Percentiles rank a stretch among this genome's conserved stretches.
phyloP scores from a whole-genome alignment of 1,140 invertebrate genomes.

The Stegodyphus mimosarum region DNA sequence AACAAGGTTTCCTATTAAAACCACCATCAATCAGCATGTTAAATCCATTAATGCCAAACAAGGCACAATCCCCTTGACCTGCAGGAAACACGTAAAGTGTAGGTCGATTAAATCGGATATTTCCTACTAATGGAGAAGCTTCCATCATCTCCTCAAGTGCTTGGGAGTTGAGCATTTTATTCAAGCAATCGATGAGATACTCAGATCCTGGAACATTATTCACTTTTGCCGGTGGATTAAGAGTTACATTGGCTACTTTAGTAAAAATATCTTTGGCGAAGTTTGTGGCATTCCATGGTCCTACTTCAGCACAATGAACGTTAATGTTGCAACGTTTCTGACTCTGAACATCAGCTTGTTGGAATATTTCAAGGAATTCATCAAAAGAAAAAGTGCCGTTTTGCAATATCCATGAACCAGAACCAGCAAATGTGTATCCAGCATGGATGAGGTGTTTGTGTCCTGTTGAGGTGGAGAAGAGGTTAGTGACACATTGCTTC shows the following conservation, averaged over 20 bases:
- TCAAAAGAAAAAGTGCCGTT: slow-evolving; percentile 92
- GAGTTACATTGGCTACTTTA: slow-evolving; percentile 74
- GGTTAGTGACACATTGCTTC: slow-evolving; percentile 90
- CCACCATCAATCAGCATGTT: slow-evolving; percentile 97
- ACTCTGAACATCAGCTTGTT: slow-evolving; percentile 90
- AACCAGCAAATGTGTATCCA: slow-evolving; percentile 91
- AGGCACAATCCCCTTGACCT: slow-evolving; percentile 93
- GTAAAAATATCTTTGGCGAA: slow-evolving; percentile 79
- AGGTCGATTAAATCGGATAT: slow-evolving; percentile 94
- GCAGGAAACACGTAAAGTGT: slow-evolving; percentile 97
- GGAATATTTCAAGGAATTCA: slow-evolving; percentile 90
- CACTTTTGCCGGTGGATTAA: slow-evolving; percentile 85
- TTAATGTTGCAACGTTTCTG: slow-evolving; percentile 90
- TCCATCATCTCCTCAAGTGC: slow-evolving; percentile 83
- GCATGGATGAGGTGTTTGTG: slow-evolving; percentile 95
- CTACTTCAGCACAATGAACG: slow-evolving; percentile 84
- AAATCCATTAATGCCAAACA: slow-evolving; percentile 97
- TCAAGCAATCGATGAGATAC: slow-evolving; percentile 73
- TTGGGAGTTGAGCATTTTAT: slow-evolving; percentile 67
- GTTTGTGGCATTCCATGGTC: slow-evolving; percentile 81
- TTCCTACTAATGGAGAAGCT: slow-evolving; percentile 94
- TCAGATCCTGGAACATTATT: slow-evolving; percentile 79
- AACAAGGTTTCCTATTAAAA: slow-evolving; percentile 91
- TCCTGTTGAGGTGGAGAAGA: slow-evolving; percentile 90
- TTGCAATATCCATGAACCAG: slow-evolving; percentile 96